Percentiles rank a stretch among this genome's conserved stretches.
phyloP scores from a whole-genome alignment of 2,888 invertebrate species.

The Coremacera marginata region DNA sequence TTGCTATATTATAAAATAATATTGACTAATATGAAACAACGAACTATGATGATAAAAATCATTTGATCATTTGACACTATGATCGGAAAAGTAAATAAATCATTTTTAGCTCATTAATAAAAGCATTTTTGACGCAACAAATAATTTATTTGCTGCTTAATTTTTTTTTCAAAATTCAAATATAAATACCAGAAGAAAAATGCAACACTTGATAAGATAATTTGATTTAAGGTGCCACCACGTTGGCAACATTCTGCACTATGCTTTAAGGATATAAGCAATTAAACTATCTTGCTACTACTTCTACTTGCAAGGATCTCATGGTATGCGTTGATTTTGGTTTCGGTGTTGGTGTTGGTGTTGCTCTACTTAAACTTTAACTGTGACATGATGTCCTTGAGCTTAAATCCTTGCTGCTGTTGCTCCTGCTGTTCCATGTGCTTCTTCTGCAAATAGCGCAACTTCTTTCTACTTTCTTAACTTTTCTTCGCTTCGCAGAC shows the following conservation, averaged over 20 bases:
- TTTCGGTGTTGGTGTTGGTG: background rate
- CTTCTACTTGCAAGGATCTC: too few species aligned
- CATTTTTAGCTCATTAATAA: too few species aligned
- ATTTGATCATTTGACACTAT: too few species aligned
- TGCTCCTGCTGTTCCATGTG: background rate
- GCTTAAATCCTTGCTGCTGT: slow-evolving; percentile 21
- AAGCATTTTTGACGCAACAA: too few species aligned
- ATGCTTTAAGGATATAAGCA: slow-evolving; percentile 3
- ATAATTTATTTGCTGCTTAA: too few species aligned
- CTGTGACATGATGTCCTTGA: slow-evolving; percentile 34
- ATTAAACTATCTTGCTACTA: slow-evolving; percentile 17
- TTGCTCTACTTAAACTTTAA: slow-evolving; percentile 33
- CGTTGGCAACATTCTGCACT: background rate
- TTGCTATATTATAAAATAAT: too few species aligned
- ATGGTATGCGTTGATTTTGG: background rate
- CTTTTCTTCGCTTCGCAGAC: slow-evolving; percentile 18
- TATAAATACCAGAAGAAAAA: too few species aligned
- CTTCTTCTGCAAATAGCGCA: background rate
- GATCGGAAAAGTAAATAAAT: too few species aligned
- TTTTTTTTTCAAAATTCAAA: too few species aligned
- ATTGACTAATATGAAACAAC: too few species aligned
- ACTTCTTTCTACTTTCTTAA: background rate
- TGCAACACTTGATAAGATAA: background rate
- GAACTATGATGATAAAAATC: too few species aligned
- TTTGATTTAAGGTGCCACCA: background rate